Evolutionary conservation across 1,140 invertebrate genomes (phyloP).

Genomic region (Wiebesia pumilae): DNA sequence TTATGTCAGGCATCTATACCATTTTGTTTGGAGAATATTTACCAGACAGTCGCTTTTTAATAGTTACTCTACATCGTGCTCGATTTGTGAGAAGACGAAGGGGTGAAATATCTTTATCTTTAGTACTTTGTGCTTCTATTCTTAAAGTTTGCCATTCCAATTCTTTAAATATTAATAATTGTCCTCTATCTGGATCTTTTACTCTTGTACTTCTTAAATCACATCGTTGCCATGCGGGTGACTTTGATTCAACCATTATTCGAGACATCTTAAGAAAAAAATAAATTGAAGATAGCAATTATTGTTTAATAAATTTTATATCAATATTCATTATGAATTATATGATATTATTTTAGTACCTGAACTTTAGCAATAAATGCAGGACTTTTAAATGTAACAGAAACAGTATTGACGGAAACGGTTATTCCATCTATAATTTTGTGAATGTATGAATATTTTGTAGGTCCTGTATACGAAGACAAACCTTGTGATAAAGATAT

Average conservation of each 20-base stretch:
- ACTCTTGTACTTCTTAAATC: conserved; percentile 92
- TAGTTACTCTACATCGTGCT: conserved; percentile 94
- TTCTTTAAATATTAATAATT: conserved; percentile 98
- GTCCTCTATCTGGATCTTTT: conserved; percentile 90
- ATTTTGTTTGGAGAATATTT: conserved; percentile 33
- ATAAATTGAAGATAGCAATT: conserved; percentile 30
- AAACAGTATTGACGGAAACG: conserved; percentile 94
- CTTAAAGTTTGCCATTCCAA: conserved; percentile 96
- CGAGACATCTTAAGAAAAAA: conserved; percentile 85
- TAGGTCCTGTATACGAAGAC: conserved; percentile 76
- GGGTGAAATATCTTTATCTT: conserved; percentile 89
- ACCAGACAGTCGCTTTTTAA: conserved; percentile 95
- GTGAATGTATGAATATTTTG: conserved; percentile 92
- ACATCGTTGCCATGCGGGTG: conserved; percentile 89
- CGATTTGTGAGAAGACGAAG: conserved; percentile 95
- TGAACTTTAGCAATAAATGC: conserved; percentile 96
- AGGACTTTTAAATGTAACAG: conserved; percentile 93
- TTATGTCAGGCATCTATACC: conserved; percentile 1
- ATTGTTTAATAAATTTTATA: not conserved
- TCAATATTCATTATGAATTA: not conserved
- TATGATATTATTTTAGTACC: conserved; percentile 68
- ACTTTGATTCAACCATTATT: conserved; percentile 93
- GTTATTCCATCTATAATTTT: conserved; percentile 99
- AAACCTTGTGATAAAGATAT: conserved; percentile 77
- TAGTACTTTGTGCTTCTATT: conserved; percentile 92